phyloP scores from a whole-genome alignment of 2,113 vertebrate species.

The Cynopterus brachyotis region DNA sequence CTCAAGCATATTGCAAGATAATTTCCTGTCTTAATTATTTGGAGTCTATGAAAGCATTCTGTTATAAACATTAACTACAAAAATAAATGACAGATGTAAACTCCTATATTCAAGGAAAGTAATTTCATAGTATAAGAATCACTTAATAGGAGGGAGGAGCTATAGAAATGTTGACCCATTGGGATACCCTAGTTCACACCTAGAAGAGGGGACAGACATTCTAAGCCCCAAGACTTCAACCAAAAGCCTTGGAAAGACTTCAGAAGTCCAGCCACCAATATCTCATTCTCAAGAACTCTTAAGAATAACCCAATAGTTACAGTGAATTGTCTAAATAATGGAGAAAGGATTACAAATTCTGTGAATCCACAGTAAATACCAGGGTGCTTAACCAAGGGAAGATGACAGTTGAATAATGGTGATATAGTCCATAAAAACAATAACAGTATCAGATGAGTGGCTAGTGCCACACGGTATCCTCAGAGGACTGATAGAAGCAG shows the following conservation, averaged over 20 bases:
- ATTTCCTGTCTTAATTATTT: constrained; percentile 55
- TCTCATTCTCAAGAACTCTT: constrained; percentile 17
- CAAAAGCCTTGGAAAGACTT: constrained; percentile 28
- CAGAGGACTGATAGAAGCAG: background rate
- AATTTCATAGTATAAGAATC: background rate
- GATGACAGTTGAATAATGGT: background rate
- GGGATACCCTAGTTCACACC: background rate
- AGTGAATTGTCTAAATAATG: background rate
- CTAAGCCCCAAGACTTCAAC: background rate
- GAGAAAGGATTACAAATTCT: background rate
- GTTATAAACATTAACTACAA: constrained; percentile 31
- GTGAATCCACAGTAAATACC: background rate
- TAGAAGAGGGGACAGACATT: background rate
- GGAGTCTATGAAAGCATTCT: constrained; percentile 46
- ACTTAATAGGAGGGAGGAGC: background rate
- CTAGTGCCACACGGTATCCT: background rate
- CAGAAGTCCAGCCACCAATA: background rate
- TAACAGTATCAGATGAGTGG: background rate
- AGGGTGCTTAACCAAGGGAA: constrained; percentile 6
- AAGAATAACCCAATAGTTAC: background rate
- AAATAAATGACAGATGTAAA: constrained; percentile 52
- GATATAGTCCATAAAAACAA: background rate
- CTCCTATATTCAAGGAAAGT: background rate
- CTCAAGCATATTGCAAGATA: constrained; percentile 50
- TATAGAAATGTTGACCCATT: background rate